Percentiles rank a stretch among this genome's conserved stretches.
phyloP scores from a whole-genome alignment of 2,113 vertebrate genomes.

The Anas platyrhynchos region DNA sequence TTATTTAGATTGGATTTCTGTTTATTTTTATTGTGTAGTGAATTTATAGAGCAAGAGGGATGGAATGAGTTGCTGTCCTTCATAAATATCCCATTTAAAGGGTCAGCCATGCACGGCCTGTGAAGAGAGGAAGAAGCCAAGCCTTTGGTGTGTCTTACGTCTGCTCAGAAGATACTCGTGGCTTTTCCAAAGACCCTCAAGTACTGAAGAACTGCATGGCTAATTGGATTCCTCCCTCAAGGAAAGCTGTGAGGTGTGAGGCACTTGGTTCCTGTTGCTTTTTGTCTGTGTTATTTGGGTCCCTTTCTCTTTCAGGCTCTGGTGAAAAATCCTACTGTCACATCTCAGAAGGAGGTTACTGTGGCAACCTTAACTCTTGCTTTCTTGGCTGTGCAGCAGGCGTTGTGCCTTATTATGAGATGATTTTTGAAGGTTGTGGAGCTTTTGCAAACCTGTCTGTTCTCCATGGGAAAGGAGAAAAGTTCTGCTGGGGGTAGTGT shows the following conservation, averaged over 20 bases:
- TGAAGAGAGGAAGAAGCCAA: background rate
- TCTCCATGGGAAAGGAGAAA: background rate
- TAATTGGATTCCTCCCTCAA: background rate
- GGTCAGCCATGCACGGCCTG: background rate
- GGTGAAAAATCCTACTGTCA: background rate
- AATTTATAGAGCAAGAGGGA: background rate
- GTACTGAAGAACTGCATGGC: background rate
- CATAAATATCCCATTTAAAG: background rate
- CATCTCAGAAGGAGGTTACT: background rate
- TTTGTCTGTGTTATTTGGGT: background rate
- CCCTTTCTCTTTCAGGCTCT: background rate
- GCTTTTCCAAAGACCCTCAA: background rate
- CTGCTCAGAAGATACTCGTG: background rate
- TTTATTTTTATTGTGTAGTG: background rate
- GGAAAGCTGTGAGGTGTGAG: background rate
- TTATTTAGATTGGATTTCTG: background rate
- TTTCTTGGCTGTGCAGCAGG: background rate
- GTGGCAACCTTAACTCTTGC: background rate
- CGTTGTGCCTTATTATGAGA: background rate
- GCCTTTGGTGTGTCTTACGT: background rate
- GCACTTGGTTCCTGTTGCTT: background rate
- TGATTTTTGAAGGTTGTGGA: background rate
- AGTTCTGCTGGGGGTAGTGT: background rate
- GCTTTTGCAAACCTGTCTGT: background rate
- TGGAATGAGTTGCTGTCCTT: background rate